Evolutionary conservation across 2,113 vertebrate genomes (phyloP).

Genomic region (Ornithorhynchus anatinus): DNA sequence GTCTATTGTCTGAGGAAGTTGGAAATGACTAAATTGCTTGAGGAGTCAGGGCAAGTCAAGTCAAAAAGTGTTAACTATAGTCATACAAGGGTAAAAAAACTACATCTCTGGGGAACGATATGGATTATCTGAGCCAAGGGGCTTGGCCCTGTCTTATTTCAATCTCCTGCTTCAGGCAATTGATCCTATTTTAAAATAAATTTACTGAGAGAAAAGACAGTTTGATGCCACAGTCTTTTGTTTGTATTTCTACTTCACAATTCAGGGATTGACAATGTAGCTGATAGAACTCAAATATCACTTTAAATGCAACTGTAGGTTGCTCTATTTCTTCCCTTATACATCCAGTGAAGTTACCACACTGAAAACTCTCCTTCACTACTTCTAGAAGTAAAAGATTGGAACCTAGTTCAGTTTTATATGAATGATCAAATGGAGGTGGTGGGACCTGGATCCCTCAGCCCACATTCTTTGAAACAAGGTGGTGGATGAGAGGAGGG

Average conservation of each 20-base stretch:
- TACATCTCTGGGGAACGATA: background rate
- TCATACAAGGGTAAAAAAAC: background rate
- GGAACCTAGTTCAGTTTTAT: too few species aligned
- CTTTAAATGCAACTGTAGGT: too few species aligned
- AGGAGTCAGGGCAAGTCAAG: slow-evolving; percentile 11
- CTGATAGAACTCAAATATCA: too few species aligned
- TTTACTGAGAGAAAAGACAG: background rate
- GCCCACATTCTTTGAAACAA: too few species aligned
- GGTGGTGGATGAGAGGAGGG: too few species aligned
- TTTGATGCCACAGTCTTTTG: background rate
- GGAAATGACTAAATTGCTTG: background rate
- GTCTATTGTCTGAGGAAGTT: background rate
- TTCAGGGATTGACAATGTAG: background rate
- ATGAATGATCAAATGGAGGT: too few species aligned
- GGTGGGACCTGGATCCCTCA: too few species aligned
- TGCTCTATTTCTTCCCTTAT: too few species aligned
- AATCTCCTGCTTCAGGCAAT: background rate
- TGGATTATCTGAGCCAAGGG: background rate
- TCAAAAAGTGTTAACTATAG: background rate
- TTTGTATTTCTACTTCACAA: background rate
- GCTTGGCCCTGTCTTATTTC: background rate
- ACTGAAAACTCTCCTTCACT: too few species aligned
- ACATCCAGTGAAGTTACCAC: too few species aligned
- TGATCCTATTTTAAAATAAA: background rate
- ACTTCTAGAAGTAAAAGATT: too few species aligned